Evolutionary conservation across 1,140 invertebrate genomes (phyloP).

Genomic region (Penaeus chinensis): DNA sequence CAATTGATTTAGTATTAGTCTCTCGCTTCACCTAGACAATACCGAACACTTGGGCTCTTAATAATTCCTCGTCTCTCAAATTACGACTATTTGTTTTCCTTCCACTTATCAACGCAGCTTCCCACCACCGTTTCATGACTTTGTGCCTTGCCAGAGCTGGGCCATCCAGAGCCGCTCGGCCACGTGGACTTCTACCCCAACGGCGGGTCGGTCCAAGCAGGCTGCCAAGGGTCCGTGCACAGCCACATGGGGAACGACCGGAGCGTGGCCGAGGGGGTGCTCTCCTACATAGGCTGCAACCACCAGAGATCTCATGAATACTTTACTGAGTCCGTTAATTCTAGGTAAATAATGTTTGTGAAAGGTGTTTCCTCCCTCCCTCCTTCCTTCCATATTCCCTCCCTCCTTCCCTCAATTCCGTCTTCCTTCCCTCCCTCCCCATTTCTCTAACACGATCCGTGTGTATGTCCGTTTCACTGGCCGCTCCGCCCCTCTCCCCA

Average conservation of each 20-base stretch:
- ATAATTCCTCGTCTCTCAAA: no score
- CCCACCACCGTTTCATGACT: neutral
- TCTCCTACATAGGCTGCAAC: constrained; percentile 43
- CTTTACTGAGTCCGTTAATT: constrained; percentile 29
- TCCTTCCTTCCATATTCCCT: no score
- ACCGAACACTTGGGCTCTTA: no score
- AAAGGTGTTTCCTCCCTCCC: no score
- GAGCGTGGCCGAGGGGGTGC: constrained; percentile 24
- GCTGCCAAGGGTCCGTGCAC: constrained; percentile 17
- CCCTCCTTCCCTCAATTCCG: no score
- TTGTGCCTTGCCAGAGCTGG: constrained; percentile 6
- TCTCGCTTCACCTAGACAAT: no score
- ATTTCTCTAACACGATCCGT: no score
- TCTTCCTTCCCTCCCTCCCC: no score
- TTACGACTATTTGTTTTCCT: no score
- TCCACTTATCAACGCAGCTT: no score
- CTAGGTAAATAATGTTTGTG: neutral
- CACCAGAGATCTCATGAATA: constrained; percentile 34
- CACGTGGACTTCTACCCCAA: constrained; percentile 45
- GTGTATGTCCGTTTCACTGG: no score
- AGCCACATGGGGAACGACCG: constrained; percentile 4
- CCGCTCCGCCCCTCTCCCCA: neutral
- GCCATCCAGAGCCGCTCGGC: constrained; percentile 19
- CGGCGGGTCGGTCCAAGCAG: constrained; percentile 33
- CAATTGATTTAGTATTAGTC: no score